Conservation (phyloP, 2,797 vertebrate genomes). For the Champsocephalus esox region DNA sequence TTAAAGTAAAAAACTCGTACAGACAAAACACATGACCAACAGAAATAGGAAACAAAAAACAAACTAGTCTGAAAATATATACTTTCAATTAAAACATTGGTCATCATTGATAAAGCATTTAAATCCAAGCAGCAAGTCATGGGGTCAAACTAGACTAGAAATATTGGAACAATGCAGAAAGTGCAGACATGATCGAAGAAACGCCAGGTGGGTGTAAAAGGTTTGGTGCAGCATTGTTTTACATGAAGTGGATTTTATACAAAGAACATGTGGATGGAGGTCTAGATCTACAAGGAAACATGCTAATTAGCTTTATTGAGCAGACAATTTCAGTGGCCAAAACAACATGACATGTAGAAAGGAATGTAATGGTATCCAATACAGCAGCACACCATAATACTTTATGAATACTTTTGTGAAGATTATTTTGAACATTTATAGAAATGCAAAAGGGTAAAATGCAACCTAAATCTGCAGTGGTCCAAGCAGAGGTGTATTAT, state of each 20-base stretch:
- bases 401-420: neutral
- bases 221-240: neutral
- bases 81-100: neutral
- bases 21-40: neutral
- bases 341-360: neutral
- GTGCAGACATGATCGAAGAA: neutral
- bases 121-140: constrained; percentile 5
- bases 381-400: neutral
- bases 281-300: neutral
- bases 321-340: neutral
- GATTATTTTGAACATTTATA: neutral
- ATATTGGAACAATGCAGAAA: constrained; percentile 2
- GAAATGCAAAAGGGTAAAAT: neutral
- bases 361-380: neutral
- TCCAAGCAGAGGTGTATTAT: too few relatives aligned
- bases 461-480: neutral
- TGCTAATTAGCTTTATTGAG: neutral
- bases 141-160: neutral
- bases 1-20: neutral
- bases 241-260: constrained; percentile 1
- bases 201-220: neutral
- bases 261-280: neutral
- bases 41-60: neutral
- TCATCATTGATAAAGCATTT: neutral
- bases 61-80: neutral